phyloP scores from a whole-genome alignment of 1,140 invertebrate genomes.

The Holotrichia oblita region DNA sequence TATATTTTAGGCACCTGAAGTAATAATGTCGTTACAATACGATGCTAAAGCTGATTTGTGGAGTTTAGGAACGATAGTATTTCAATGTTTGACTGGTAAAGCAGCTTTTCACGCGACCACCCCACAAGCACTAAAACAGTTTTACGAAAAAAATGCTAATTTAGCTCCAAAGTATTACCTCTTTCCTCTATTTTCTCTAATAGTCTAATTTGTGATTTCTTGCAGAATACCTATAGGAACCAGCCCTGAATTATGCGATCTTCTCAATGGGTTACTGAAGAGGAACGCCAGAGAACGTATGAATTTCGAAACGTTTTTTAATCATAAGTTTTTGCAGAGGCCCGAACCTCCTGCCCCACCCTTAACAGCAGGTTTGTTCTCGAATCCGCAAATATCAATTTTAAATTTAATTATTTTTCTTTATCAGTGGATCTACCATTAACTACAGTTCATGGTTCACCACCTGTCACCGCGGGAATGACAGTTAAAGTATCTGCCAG shows the following conservation, averaged over 20 bases:
- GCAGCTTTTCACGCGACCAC: slow-evolving; percentile 98
- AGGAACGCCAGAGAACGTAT: slow-evolving; percentile 95
- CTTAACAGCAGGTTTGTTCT: slow-evolving; percentile 53
- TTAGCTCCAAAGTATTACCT: slow-evolving; percentile 87
- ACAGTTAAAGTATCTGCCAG: slow-evolving; percentile 43
- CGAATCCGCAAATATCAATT: not conserved
- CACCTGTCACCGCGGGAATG: slow-evolving; percentile 43
- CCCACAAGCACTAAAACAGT: slow-evolving; percentile 96
- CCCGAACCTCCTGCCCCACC: slow-evolving; percentile 62
- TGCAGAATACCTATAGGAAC: slow-evolving; percentile 91
- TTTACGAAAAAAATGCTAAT: slow-evolving; percentile 97
- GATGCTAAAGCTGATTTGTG: slow-evolving; percentile 99
- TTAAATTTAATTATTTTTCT: slow-evolving; percentile 3
- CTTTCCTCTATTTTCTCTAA: not conserved
- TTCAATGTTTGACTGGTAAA: slow-evolving; percentile 98
- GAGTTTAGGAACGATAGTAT: slow-evolving; percentile 99
- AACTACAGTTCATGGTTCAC: slow-evolving; percentile 52
- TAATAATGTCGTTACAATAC: slow-evolving; percentile 99
- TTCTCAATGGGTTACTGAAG: slow-evolving; percentile 87
- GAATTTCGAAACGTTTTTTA: slow-evolving; percentile 95
- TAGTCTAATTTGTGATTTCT: slow-evolving; percentile 42
- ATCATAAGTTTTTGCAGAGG: slow-evolving; percentile 87
- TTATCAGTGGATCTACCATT: slow-evolving; percentile 53
- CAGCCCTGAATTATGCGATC: slow-evolving; percentile 86
- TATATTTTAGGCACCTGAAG: slow-evolving; percentile 88